A percentile compares a stretch with the other conserved stretches of the same genome.
These are phyloP conservation scores for Drosophila pallidifrons DNA, from an alignment of 1,140 invertebrate species.

Conservation along the genomic window DNA sequence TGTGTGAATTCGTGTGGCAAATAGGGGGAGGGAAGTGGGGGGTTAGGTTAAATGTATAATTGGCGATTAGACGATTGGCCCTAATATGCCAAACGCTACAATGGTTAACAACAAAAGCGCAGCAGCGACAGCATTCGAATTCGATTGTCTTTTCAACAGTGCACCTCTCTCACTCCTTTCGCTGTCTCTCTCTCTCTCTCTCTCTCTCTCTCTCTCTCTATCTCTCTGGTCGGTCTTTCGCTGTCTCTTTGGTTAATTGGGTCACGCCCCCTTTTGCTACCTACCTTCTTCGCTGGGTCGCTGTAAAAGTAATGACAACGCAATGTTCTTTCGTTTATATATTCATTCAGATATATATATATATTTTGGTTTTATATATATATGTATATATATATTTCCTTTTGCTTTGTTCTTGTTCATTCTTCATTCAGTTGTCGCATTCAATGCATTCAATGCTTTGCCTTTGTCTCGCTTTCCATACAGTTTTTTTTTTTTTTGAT, in stretches of 20 bases:
- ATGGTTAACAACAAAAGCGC: conserved; percentile 61
- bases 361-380: conserved; percentile 48
- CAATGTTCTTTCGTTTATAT: conserved; percentile 63
- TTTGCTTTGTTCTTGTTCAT: conserved; percentile 26
- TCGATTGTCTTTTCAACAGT: conserved; percentile 34
- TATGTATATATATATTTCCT: conserved; percentile 72
- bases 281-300: conserved; percentile 38
- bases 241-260: conserved; percentile 57
- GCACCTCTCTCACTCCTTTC: not conserved
- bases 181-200: conserved; percentile 12
- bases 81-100: conserved; percentile 76
- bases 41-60: conserved; percentile 71
- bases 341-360: conserved; percentile 68
- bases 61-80: conserved; percentile 82
- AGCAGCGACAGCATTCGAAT: conserved; percentile 45
- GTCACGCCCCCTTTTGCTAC: conserved; percentile 59
- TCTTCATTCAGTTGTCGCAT: conserved; percentile 66
- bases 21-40: not conserved
- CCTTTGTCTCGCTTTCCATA: conserved; percentile 54
- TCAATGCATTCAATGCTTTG: conserved; percentile 72
- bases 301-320: conserved; percentile 68
- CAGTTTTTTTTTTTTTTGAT: conserved; percentile 33
- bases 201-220: not conserved
- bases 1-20: conserved; percentile 17
- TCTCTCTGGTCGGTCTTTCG: not conserved